phyloP scores from a whole-genome alignment of 2,797 vertebrate species.

The Uromys caudimaculatus region DNA sequence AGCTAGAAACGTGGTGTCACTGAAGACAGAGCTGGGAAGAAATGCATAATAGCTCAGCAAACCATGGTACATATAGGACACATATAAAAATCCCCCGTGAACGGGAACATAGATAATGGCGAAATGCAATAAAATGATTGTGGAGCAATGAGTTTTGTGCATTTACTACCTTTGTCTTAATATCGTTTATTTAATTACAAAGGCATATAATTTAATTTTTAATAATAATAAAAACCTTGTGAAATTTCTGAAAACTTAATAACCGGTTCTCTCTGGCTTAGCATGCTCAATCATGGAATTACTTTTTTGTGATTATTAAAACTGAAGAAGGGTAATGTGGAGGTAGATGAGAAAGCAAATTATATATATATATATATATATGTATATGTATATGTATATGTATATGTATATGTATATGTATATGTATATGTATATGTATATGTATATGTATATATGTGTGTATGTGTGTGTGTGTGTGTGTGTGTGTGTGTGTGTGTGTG shows the following conservation, averaged over 20 bases:
- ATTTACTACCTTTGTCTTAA: constrained; percentile 29
- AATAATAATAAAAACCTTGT: constrained; percentile 14
- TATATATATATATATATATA: not conserved
- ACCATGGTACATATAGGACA: not conserved
- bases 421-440: too few relatives aligned
- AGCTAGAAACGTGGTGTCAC: not conserved
- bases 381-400: not conserved
- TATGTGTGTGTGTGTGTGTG: too few relatives aligned
- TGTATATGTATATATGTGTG: too few relatives aligned
- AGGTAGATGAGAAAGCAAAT: not conserved
- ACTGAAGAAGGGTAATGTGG: not conserved
- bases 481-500: too few relatives aligned
- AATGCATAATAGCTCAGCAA: not conserved
- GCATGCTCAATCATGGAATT: not conserved
- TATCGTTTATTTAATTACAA: not conserved
- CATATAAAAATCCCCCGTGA: not conserved
- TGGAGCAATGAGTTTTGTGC: not conserved
- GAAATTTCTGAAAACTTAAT: constrained; percentile 42
- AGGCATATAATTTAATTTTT: constrained; percentile 41
- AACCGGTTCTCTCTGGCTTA: not conserved
- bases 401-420: too few relatives aligned
- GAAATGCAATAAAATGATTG: constrained; percentile 5
- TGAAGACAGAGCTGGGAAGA: not conserved
- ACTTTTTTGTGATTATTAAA: not conserved
- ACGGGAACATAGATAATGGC: not conserved